Conservation (phyloP, 2,797 vertebrate genomes). For the Sylvia borin region DNA sequence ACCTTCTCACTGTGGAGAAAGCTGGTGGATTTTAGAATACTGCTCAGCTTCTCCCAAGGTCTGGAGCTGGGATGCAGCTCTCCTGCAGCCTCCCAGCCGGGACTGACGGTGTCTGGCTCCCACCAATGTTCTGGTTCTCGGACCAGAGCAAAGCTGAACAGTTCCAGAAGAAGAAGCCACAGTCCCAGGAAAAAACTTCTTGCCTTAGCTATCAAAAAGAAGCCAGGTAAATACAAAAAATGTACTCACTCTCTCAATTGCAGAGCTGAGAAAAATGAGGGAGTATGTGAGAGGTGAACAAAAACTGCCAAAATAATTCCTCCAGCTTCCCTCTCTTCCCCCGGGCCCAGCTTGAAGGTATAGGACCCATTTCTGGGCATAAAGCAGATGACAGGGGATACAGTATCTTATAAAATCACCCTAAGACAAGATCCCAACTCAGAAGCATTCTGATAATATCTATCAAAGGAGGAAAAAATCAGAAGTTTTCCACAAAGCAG, state of each 20-base stretch:
- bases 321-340: rapidly evolving
- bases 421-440: not conserved
- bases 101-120: rapidly evolving
- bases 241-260: not conserved
- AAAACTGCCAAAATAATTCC: not conserved
- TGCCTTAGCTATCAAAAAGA: not conserved
- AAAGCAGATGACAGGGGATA: not conserved
- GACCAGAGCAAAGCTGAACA: not conserved
- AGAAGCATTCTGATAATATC: not conserved
- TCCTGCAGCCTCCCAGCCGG: not conserved
- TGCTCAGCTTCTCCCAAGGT: not conserved
- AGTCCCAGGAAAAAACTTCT: not conserved
- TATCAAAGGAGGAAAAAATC: not conserved
- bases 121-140: rapidly evolving
- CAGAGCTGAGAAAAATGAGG: not conserved
- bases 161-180: not conserved
- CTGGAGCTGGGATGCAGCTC: not conserved
- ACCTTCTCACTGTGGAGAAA: not conserved
- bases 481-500: not conserved
- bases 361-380: no score
- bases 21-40: not conserved
- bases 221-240: not conserved
- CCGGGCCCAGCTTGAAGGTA: not conserved
- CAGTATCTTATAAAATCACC: not conserved
- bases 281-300: not conserved